Conservation (phyloP, 1,140 invertebrate species). For the Matsumurasca onukii region DNA sequence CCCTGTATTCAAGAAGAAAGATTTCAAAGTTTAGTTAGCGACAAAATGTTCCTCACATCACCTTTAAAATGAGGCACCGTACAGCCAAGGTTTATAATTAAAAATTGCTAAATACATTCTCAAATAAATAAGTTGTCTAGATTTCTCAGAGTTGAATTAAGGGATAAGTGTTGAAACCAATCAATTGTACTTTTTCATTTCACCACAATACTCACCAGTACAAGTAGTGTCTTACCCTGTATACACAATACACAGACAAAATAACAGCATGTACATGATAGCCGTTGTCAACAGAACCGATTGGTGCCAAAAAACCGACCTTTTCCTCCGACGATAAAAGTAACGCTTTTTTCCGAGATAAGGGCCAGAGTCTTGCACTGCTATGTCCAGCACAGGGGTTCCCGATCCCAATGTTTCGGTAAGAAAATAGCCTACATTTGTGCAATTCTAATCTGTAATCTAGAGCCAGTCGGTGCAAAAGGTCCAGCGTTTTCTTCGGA, state of each 20-base stretch:
- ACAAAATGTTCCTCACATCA: no score
- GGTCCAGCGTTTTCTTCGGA: conserved; percentile 51
- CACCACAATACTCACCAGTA: no score
- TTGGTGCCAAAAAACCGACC: conserved; percentile 59
- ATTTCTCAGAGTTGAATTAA: no score
- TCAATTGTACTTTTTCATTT: no score
- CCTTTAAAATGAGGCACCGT: no score
- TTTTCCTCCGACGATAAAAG: conserved; percentile 50
- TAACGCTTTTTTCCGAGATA: conserved; percentile 47
- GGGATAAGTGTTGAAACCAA: no score
- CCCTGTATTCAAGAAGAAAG: no score
- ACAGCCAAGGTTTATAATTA: no score
- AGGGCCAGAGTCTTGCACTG: conserved; percentile 40
- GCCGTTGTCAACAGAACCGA: conserved; percentile 51
- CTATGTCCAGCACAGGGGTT: conserved; percentile 59
- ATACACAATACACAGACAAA: neutral
- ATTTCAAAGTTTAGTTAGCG: no score
- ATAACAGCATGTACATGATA: neutral
- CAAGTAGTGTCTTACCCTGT: no score
- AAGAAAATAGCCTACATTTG: conserved; percentile 31
- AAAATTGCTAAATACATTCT: no score
- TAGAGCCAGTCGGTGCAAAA: conserved; percentile 58
- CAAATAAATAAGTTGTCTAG: no score
- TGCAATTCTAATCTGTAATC: neutral
- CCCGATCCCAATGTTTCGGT: conserved; percentile 55